Evolutionary conservation across 2,797 vertebrate genomes (phyloP), one percentile per base, ranked within the genome.

Genomic region (Myotis planiceps): DNA sequence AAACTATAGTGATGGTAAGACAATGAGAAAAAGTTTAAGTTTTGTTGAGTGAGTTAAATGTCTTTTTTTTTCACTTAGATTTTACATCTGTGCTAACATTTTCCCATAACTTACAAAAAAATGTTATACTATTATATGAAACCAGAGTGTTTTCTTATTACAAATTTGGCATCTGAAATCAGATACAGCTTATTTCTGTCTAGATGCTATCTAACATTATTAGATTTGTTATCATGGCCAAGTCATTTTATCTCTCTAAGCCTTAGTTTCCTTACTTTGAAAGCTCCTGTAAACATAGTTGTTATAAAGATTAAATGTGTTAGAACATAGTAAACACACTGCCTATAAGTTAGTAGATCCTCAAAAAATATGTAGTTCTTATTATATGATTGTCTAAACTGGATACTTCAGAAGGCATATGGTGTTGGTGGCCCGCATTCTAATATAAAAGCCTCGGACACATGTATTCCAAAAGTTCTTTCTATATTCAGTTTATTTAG

Each of bases 111-210:
- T 63, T 72, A 75, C 76, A 92, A 76, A 69, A 81, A 81, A 88
- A 81, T 72, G 45, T 34, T 10, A 45, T 1, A 71, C 4, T 72
- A 42, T 47, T 75, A 21, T 84, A 78, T 86, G 49, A 49, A 80
- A n/a, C 14, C 14, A 47, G 23, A 18, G 80, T 51, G n/a, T 1
- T 34, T 94, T 68, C 55, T 82, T n/a, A 51, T 25, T 68, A 69
- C 32, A 75, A 71, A 89, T 82, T 71, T 80, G 34, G 4, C 78
- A 82, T 93, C 25, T 86, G 37, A 83, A 89, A 86, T 85, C 68
- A 85, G 42, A 63, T 60, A 42, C 13, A 84, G 23, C 47, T 49
- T 19, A 34, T 75, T 93, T 91, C 12, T 53, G 6, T 72, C 6
- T 45, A 49, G 27, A 15, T 71, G 4, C 34, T 51, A 32, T 80